Base-by-base conservation (phyloP, 2,113 vertebrate species). In the Steatornis caripensis region DNA sequence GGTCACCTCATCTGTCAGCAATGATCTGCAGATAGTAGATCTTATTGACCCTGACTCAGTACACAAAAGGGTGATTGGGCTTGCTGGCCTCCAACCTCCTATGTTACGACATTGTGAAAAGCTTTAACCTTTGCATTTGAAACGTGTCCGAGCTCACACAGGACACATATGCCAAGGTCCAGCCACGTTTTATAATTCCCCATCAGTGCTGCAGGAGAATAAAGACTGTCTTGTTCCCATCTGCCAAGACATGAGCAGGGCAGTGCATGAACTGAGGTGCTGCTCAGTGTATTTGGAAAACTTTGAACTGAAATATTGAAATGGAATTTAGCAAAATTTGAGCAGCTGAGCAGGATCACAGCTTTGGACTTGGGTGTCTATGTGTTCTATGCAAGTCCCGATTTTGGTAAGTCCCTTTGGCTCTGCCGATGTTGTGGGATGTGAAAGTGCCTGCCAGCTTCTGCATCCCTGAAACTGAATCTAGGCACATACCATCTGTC, bases 261-360 rank as follows among this genome's bases (percentile, higher is more conserved):
- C 75, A 93, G 68, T 77, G 46, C 66, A 49, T 49, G 90, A 92
- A 62, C 71, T 49, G 76, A 95, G 49, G 83, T 92, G 94, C 86
- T 95, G 94, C 92, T 96, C 92, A 74, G 36, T 2, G 41, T 93
- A 88, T 92, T 83, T 96, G 76, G 62, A 72, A 95, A 95, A 95
- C 45, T 81, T 95, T 57, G 66, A 88, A 86, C 54, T 90, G 96
- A 95, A 96, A 92, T 95, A 95, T 76, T 97, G 88, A 93, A 95
- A 80, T 43, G 68, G 68, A 92, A 90, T 95, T 94, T 80, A 92
- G 83, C 62, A 95, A 95, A 95, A 95, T 89, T 83, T 69, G 86
- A 95, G 90, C 93, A 97, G 94, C 83, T 93, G 93, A 89, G 37
- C 93, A 92, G 54, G 62, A 92, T 95, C 85, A 84, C 94, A 96